Evolutionary conservation across 2,888 invertebrate species (phyloP).

Genomic region (Lomographa bimaculata): DNA sequence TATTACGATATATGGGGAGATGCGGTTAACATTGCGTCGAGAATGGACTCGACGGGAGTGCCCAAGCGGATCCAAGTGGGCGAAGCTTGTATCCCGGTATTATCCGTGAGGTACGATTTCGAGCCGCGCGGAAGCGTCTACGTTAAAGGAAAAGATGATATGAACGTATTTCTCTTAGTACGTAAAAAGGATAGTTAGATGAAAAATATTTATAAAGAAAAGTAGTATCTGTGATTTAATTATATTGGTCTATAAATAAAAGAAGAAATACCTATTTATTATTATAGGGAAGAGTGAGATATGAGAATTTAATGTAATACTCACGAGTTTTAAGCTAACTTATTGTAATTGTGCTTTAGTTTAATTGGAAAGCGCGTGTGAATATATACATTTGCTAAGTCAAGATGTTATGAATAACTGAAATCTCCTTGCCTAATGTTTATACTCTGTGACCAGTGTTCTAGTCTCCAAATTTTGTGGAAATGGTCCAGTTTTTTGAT

Average conservation of each 20-base stretch:
- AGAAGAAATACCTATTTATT: conserved; percentile 52
- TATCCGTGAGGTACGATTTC: conserved; percentile 91
- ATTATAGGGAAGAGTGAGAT: conserved; percentile 47
- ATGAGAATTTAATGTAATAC: conserved; percentile 65
- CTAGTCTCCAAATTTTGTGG: conserved; percentile 68
- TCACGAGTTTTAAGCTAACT: conserved; percentile 61
- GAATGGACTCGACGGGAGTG: conserved; percentile 98
- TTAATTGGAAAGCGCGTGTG: conserved; percentile 42
- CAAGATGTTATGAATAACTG: conserved; percentile 43
- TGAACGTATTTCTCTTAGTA: conserved; percentile 93
- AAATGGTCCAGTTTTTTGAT: conserved; percentile 50
- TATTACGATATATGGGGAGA: conserved; percentile 99
- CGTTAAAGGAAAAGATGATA: conserved; percentile 98
- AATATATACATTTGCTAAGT: conserved; percentile 40
- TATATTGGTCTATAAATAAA: conserved; percentile 42
- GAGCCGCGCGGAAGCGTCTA: conserved; percentile 96
- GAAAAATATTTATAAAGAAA: conserved; percentile 46
- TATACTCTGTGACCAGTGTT: conserved; percentile 73
- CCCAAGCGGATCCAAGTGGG: conserved; percentile 93
- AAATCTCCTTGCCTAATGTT: conserved; percentile 69
- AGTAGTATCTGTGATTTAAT: conserved; percentile 81
- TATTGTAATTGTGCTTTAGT: conserved; percentile 56
- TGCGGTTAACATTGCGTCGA: conserved; percentile 97
- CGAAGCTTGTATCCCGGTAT: conserved; percentile 87
- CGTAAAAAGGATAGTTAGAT: conserved; percentile 71